phyloP scores from a whole-genome alignment of 2,113 vertebrate genomes.

The Clinocottus analis region DNA sequence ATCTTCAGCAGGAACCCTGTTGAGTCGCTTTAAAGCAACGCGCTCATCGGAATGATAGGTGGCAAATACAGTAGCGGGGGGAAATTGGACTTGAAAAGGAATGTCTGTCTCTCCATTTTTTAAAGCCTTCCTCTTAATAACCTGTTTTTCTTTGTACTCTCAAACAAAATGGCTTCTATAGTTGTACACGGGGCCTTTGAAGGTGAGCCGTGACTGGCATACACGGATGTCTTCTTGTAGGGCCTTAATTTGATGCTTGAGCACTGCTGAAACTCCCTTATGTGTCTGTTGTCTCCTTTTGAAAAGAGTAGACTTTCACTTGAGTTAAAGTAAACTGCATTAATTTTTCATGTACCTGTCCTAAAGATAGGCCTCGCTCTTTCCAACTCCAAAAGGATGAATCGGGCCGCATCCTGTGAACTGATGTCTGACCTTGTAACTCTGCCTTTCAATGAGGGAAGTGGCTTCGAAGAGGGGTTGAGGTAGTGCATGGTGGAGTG shows the following conservation, averaged over 20 bases:
- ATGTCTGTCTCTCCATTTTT: conserved; percentile 71
- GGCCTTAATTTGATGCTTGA: conserved; percentile 76
- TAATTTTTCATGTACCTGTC: conserved; percentile 70
- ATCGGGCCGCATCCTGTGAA: conserved; percentile 22
- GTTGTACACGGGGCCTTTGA: conserved; percentile 69
- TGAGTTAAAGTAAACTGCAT: conserved; percentile 68
- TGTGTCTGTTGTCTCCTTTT: conserved; percentile 64
- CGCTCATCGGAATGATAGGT: conserved; percentile 73
- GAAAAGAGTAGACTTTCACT: conserved; percentile 65
- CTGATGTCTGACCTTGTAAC: conserved; percentile 59
- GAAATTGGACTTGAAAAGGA: conserved; percentile 80
- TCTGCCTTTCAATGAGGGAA: conserved; percentile 39
- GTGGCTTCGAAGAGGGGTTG: conserved; percentile 8
- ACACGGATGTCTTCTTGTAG: conserved; percentile 66
- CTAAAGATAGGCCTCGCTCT: conserved; percentile 55
- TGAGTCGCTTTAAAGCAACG: conserved; percentile 72
- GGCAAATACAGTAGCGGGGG: conserved; percentile 78
- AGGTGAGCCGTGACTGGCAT: conserved; percentile 69
- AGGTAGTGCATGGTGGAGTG: conserved; percentile 24
- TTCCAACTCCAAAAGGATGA: conserved; percentile 28
- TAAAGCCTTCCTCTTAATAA: conserved; percentile 79
- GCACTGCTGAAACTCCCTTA: conserved; percentile 52
- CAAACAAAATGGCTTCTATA: conserved; percentile 77
- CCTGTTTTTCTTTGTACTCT: conserved; percentile 78
- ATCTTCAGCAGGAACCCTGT: conserved; percentile 73